phyloP scores from a whole-genome alignment of 2,888 invertebrate genomes.

The Drosophila demipolita region DNA sequence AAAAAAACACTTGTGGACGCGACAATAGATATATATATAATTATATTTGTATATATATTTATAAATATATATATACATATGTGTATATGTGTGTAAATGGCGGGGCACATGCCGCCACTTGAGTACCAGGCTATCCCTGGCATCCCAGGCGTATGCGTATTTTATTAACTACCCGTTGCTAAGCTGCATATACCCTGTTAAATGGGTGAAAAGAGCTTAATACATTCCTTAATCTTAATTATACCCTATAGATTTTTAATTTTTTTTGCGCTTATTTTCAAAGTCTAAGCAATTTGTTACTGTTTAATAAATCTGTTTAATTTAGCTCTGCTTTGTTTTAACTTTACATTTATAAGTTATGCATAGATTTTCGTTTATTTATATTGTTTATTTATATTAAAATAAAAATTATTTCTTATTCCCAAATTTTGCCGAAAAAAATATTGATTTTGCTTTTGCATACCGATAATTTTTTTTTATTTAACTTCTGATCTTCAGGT shows the following conservation, averaged over 20 bases:
- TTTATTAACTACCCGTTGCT: conserved; percentile 19
- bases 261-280: not conserved
- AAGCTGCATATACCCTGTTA: conserved; percentile 24
- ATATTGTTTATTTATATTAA: not conserved
- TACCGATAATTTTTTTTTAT: not conserved
- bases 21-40: not conserved
- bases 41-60: not conserved
- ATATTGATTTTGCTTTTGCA: not conserved
- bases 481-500: not conserved
- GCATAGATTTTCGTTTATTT: not conserved
- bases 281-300: not conserved
- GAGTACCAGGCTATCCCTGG: conserved; percentile 32
- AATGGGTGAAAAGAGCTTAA: not conserved
- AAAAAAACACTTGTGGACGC: conserved; percentile 12
- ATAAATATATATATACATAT: not conserved
- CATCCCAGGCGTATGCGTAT: conserved; percentile 59
- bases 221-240: not conserved
- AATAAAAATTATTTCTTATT: not conserved
- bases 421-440: not conserved
- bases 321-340: not conserved
- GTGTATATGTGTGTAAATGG: not conserved
- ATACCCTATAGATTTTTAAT: not conserved
- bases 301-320: not conserved
- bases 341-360: not conserved
- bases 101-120: conserved; percentile 12